These are phyloP conservation scores for Acanthurus tractus DNA, from an alignment of 2,797 vertebrate species.

Conservation along the genomic window DNA sequence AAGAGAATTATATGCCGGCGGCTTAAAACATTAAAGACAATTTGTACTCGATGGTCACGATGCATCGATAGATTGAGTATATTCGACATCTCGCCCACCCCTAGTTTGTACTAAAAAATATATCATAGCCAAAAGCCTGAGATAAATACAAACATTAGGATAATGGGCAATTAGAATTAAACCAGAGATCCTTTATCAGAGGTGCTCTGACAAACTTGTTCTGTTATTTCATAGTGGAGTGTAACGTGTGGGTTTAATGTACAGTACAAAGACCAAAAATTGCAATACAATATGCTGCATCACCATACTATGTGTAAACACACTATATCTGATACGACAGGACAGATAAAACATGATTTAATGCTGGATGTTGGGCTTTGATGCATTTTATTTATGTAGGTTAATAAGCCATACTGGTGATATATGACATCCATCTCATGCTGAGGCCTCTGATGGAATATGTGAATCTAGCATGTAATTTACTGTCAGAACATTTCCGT, in stretches of 20 bases:
- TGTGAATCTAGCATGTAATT: constrained; percentile 70
- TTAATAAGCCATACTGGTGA: constrained; percentile 70
- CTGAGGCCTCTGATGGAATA: constrained; percentile 57
- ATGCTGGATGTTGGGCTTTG: constrained; percentile 25
- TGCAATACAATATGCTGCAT: constrained; percentile 3
- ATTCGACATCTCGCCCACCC: no score
- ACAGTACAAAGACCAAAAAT: neutral
- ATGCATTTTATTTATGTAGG: constrained; percentile 55
- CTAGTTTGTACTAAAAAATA: neutral
- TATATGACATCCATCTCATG: constrained; percentile 49
- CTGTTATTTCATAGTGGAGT: neutral
- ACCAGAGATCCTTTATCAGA: neutral
- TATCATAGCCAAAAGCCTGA: neutral
- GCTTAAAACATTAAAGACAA: no score
- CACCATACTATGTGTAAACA: constrained; percentile 27
- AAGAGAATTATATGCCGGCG: no score
- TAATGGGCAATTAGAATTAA: neutral
- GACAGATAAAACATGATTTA: constrained; percentile 42
- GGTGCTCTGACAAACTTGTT: constrained; percentile 7
- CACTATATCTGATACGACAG: constrained; percentile 31
- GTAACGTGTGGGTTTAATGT: constrained; percentile 10
- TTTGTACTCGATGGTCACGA: no score
- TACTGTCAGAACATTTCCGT: constrained; percentile 58
- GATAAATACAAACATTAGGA: constrained; percentile 6
- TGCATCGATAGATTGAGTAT: no score